Conservation (phyloP, 1,140 invertebrate genomes). For the Pinna nobilis region DNA sequence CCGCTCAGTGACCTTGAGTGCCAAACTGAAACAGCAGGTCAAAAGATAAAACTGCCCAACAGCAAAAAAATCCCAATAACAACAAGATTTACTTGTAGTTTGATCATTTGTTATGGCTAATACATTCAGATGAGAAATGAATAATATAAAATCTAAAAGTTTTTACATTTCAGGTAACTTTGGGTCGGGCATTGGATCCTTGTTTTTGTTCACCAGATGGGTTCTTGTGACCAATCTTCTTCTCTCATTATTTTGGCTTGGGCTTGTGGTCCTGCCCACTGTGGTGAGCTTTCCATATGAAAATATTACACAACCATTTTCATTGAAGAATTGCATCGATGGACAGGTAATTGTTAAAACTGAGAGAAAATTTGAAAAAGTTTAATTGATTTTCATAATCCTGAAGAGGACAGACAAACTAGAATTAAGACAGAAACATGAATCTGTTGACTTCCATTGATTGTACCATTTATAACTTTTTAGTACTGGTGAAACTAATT, state of each 20-base stretch:
- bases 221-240: constrained; percentile 46
- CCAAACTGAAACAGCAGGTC: too few relatives aligned
- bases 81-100: background rate
- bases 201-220: constrained; percentile 59
- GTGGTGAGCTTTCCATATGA: constrained; percentile 48
- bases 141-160: background rate
- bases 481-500: too few relatives aligned
- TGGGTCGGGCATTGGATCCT: constrained; percentile 57
- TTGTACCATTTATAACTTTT: background rate
- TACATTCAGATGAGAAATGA: background rate
- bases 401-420: background rate
- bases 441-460: background rate
- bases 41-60: background rate
- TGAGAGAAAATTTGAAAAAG: background rate
- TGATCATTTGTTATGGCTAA: background rate
- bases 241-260: constrained; percentile 48
- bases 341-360: constrained; percentile 43
- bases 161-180: constrained; percentile 49
- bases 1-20: too few relatives aligned
- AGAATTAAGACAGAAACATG: background rate
- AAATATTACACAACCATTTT: constrained; percentile 32
- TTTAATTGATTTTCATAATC: background rate
- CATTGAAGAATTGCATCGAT: constrained; percentile 50
- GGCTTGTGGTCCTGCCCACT: constrained; percentile 52
- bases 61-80: background rate